phyloP scores from a whole-genome alignment of 64 coral and sea anemone species.

The Porites australiensis region DNA sequence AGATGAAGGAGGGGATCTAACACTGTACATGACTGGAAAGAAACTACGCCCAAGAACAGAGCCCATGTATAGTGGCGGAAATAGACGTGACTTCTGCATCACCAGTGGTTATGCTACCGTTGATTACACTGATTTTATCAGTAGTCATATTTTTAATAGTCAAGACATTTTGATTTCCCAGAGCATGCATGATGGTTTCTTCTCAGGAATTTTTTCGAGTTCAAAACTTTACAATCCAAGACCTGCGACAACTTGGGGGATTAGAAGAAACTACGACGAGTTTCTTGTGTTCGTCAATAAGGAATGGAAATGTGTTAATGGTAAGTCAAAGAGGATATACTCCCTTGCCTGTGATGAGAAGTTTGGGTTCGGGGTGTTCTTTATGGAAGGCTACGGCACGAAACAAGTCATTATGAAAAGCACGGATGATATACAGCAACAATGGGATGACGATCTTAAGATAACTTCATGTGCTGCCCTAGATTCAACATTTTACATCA shows the following conservation, averaged over 20 bases:
- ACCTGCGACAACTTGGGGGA: background rate
- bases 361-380: background rate
- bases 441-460: background rate
- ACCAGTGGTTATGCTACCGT: background rate
- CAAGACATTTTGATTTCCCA: background rate
- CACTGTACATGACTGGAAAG: conserved; percentile 34
- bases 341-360: no score
- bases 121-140: background rate
- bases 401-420: background rate
- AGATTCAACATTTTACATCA: background rate
- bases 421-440: background rate
- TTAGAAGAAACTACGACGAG: background rate
- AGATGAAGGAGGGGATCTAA: conserved; percentile 26
- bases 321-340: background rate
- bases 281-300: background rate
- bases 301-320: background rate
- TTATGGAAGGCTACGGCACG: background rate
- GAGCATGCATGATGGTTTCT: background rate
- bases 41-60: background rate
- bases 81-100: background rate
- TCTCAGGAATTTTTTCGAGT: background rate
- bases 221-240: background rate
- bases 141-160: background rate
- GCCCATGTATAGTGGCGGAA: conserved; percentile 19
- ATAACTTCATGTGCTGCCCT: conserved; percentile 7